Evolutionary conservation across 2,113 vertebrate species (phyloP), one percentile per base, ranked within the genome.

Genomic region (Acinonyx jubatus): DNA sequence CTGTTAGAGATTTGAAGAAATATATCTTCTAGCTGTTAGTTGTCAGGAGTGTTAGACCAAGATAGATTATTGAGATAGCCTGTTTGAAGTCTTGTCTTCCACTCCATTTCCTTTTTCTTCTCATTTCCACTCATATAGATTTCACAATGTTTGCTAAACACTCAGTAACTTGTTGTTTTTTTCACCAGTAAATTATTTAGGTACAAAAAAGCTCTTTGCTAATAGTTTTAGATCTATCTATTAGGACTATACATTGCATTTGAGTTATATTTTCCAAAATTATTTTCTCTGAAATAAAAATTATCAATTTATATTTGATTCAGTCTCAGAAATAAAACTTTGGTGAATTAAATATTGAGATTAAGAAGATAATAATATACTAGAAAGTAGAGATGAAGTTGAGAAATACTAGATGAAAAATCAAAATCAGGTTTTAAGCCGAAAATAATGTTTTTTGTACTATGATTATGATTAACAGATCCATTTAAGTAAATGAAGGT

Each of bases 281-380:
- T 80, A 79, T 89, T 80, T 92, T 73, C 45, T 86, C 74, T 86
- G 36, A 81, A 84, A 69, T 71, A 87, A 76, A 91, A 92, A 52
- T 73, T 52, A 25, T 71, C 50, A 19, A 18, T 89, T 84, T 69
- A 48, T 74, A 48, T 74, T 81, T 90, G 45, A 38, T 80, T 90
- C 33, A 9, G 0, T 93, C 25, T 66, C 65, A 93, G 48, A 93
- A 87, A 57, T 36, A 78, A 95, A 95, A 66, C 16, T 15, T 92
- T 61, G 21, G 9, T 92, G 52, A 78, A 23, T 84, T 78, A 68
- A 74, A 48, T 50, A n/a, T 95, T 48, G 78, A 71, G 12, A 76
- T 52, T 73, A 78, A 93, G 25, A 84, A 79, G n/a, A 48, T 5
- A 80, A 86, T 36, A 45, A 1, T 0, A 4, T 80, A 55, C 21